phyloP scores from a whole-genome alignment of 1,140 invertebrate species.

The Ceratina australensis region DNA sequence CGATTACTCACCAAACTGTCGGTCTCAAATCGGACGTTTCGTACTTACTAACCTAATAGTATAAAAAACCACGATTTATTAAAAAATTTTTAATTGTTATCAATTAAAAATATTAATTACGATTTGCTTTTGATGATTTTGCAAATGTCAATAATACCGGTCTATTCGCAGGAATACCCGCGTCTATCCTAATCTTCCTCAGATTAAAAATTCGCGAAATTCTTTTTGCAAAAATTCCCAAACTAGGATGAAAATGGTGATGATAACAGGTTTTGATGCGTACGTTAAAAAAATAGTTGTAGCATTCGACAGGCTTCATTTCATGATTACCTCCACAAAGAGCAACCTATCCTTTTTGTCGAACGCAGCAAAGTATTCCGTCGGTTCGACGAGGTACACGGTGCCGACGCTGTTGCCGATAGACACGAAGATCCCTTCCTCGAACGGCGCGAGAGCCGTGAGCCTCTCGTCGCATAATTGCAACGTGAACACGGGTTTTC shows the following conservation, averaged over 20 bases:
- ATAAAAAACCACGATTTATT: too few relatives aligned
- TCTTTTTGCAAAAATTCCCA: too few relatives aligned
- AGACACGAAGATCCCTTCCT: conserved; percentile 84
- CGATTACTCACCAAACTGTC: too few relatives aligned
- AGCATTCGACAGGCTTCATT: neutral
- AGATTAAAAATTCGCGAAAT: too few relatives aligned
- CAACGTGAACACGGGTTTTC: conserved; percentile 88
- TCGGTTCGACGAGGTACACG: conserved; percentile 91
- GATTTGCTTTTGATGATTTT: too few relatives aligned
- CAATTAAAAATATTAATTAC: too few relatives aligned
- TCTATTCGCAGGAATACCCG: too few relatives aligned
- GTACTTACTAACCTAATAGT: too few relatives aligned
- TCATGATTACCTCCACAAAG: conserved; percentile 85
- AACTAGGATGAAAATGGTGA: neutral
- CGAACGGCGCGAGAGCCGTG: conserved; percentile 81
- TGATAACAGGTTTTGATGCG: neutral
- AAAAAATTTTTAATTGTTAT: too few relatives aligned
- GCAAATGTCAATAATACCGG: too few relatives aligned
- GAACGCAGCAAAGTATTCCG: conserved; percentile 87
- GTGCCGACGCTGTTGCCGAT: conserved; percentile 90
- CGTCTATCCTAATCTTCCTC: too few relatives aligned
- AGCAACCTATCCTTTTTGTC: conserved; percentile 91
- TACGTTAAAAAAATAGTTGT: neutral
- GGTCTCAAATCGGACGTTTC: too few relatives aligned
- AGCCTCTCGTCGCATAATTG: conserved; percentile 86